A percentile compares a stretch with the other conserved stretches of the same genome.
These are phyloP conservation scores for Anthoscopus minutus DNA, from an alignment of 2,113 vertebrate species.

Conservation along the genomic window DNA sequence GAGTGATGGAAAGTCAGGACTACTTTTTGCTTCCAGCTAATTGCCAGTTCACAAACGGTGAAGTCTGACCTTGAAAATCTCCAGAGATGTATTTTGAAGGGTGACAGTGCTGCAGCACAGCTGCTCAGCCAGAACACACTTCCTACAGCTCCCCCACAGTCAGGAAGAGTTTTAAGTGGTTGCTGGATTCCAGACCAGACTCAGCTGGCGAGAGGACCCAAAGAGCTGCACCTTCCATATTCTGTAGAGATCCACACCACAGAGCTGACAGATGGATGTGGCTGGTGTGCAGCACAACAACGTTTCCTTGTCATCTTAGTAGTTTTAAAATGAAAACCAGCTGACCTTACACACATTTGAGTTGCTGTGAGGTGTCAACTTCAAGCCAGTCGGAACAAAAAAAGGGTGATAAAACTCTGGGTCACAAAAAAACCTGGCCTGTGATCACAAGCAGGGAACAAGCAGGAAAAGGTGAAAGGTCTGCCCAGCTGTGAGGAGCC, in stretches of 20 bases:
- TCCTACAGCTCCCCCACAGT: background rate
- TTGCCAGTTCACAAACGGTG: background rate
- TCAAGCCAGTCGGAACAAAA: background rate
- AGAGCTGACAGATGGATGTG: background rate
- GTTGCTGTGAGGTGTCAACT: background rate
- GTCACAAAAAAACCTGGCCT: background rate
- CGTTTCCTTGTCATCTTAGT: background rate
- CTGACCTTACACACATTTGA: rapidly evolving
- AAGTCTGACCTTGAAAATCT: background rate
- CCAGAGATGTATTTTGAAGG: background rate
- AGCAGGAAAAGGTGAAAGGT: background rate
- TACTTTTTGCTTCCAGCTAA: background rate
- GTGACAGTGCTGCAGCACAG: background rate
- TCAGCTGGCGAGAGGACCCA: background rate
- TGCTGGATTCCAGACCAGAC: background rate
- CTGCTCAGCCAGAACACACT: background rate
- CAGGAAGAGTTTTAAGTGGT: background rate
- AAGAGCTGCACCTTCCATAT: background rate
- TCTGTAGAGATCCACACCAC: background rate
- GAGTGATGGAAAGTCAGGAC: background rate
- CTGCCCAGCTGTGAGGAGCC: background rate
- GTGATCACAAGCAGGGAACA: rapidly evolving
- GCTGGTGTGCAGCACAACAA: background rate
- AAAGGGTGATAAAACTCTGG: background rate
- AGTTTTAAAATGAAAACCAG: background rate